phyloP scores from a whole-genome alignment of 2,113 vertebrate genomes.

The Coreoperca whiteheadi region DNA sequence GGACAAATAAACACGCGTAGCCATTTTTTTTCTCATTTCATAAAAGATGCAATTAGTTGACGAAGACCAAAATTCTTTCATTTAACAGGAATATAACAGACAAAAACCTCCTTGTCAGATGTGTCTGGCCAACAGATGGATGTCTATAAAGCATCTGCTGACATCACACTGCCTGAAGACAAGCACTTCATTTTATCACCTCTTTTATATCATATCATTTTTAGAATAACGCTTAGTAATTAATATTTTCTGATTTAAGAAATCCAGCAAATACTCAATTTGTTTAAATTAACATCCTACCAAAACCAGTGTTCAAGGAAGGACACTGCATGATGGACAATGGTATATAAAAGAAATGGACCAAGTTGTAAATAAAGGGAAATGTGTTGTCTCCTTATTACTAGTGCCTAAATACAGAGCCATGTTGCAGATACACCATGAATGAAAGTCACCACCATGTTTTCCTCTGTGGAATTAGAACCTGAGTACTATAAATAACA shows the following conservation, averaged over 20 bases:
- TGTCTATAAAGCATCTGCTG: neutral
- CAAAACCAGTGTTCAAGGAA: neutral
- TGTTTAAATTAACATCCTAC: neutral
- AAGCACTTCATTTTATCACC: too few relatives aligned
- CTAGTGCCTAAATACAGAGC: neutral
- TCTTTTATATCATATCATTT: neutral
- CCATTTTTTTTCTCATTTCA: neutral
- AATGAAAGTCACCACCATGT: neutral
- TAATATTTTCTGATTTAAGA: neutral
- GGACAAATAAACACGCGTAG: neutral
- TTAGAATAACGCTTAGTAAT: neutral
- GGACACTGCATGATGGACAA: neutral
- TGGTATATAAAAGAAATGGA: neutral
- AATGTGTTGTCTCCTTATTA: neutral
- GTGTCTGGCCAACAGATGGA: neutral
- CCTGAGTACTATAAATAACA: neutral
- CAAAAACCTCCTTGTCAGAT: neutral
- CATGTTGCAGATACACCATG: neutral
- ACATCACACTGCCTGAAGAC: neutral
- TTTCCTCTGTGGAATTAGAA: neutral
- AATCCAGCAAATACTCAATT: neutral
- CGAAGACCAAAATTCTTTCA: neutral
- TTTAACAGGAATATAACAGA: neutral
- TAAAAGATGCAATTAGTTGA: neutral
- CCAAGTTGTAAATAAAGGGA: neutral